phyloP scores from a whole-genome alignment of 2,113 vertebrate genomes.

The Dicrurus megarhynchus region DNA sequence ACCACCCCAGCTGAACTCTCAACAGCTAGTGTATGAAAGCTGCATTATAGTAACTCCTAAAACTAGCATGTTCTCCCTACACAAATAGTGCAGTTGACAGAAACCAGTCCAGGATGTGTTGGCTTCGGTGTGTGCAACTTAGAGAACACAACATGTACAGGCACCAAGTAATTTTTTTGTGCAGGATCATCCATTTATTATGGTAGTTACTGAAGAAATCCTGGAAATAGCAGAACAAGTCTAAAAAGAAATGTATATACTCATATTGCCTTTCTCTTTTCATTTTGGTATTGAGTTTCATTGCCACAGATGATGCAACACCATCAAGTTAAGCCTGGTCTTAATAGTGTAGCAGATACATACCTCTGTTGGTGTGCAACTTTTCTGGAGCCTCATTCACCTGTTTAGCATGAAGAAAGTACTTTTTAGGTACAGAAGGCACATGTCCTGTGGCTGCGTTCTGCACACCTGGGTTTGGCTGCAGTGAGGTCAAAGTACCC shows the following conservation, averaged over 20 bases:
- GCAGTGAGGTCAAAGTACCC: neutral
- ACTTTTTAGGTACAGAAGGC: neutral
- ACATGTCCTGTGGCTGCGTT: rapidly evolving
- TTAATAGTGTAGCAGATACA: neutral
- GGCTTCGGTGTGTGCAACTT: neutral
- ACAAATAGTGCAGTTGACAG: neutral
- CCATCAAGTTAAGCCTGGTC: neutral
- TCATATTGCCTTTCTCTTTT: neutral
- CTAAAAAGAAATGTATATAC: neutral
- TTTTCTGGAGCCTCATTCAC: neutral
- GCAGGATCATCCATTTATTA: neutral
- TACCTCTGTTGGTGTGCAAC: neutral
- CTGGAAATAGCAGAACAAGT: neutral
- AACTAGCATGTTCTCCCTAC: neutral
- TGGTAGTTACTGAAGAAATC: neutral
- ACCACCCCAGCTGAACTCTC: neutral
- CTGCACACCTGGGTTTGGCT: neutral
- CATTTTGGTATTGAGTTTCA: neutral
- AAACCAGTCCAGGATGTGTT: neutral
- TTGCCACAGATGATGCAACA: neutral
- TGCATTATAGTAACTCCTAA: neutral
- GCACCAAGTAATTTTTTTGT: neutral
- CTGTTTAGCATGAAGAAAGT: neutral
- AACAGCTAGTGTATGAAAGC: neutral
- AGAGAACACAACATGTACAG: neutral